phyloP scores from a whole-genome alignment of 2,888 invertebrate genomes.

The Syritta pipiens region DNA sequence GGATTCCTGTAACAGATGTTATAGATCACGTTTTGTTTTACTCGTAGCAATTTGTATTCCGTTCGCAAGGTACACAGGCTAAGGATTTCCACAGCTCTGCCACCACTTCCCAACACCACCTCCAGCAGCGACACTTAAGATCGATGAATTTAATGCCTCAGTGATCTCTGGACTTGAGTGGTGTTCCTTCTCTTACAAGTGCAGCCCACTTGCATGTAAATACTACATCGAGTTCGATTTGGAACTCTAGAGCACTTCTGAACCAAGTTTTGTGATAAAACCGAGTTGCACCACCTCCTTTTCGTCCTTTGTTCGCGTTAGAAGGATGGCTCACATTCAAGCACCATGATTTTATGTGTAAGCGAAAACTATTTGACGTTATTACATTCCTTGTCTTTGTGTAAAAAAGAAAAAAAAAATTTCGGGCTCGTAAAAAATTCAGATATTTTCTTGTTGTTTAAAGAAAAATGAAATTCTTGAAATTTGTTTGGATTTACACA shows the following conservation, averaged over 20 bases:
- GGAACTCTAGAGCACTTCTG: slow-evolving; percentile 7
- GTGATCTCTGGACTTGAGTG: slow-evolving; percentile 10
- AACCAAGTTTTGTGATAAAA: slow-evolving; percentile 15
- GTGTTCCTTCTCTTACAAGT: slow-evolving; percentile 1
- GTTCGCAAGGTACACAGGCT: slow-evolving; percentile 20
- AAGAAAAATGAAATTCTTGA: background rate
- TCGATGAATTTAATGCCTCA: slow-evolving; percentile 39
- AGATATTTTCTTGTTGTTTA: background rate
- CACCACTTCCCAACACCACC: background rate
- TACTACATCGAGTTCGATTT: no score
- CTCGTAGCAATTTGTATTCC: slow-evolving; percentile 39
- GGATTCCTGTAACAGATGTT: slow-evolving; percentile 23
- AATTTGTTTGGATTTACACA: no score
- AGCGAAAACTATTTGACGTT: background rate
- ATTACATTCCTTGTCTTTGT: background rate
- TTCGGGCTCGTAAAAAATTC: no score
- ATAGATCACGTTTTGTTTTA: slow-evolving; percentile 39
- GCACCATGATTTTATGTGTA: background rate
- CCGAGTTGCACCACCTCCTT: slow-evolving; percentile 5
- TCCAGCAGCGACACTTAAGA: slow-evolving; percentile 4
- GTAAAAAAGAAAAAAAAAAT: no score
- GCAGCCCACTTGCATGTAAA: slow-evolving; percentile 23
- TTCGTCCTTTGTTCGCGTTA: no score
- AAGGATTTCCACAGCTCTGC: slow-evolving; percentile 16
- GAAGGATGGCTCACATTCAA: slow-evolving; percentile 10